Percentiles rank a stretch among this genome's conserved stretches.
Evolutionary conservation across 2,113 vertebrate genomes (phyloP).

Genomic region (Benitochromis conjunctus): DNA sequence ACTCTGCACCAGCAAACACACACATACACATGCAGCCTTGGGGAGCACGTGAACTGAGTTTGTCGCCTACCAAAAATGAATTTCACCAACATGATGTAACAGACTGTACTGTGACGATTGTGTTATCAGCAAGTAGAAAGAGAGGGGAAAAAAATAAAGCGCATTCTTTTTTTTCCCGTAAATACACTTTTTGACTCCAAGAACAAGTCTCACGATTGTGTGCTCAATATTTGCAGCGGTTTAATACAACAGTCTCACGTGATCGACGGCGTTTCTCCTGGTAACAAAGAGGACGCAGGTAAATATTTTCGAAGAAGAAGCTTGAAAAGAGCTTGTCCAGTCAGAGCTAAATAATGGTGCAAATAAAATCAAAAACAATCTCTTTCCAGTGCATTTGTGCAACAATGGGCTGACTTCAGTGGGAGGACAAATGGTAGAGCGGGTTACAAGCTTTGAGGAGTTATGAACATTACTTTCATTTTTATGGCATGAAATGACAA

Average conservation of each 20-base stretch:
- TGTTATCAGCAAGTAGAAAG: not conserved
- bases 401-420: not conserved
- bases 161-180: not conserved
- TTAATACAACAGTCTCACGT: not conserved
- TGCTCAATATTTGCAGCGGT: slow-evolving; percentile 2
- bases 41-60: not conserved
- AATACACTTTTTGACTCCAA: not conserved
- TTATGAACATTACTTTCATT: not conserved
- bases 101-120: not conserved
- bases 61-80: not conserved
- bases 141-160: not conserved
- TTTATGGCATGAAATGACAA: not conserved
- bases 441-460: not conserved
- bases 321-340: not conserved
- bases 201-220: not conserved
- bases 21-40: not conserved
- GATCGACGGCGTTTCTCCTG: not conserved
- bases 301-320: not conserved
- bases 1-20: slow-evolving; percentile 1
- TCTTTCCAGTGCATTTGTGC: not conserved
- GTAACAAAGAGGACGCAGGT: not conserved
- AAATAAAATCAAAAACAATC: not conserved
- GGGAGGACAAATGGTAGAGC: not conserved
- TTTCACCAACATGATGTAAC: not conserved
- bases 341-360: not conserved